Base-by-base conservation (phyloP, 2,888 invertebrate species). In the Acanthosepion lycidas region DNA sequence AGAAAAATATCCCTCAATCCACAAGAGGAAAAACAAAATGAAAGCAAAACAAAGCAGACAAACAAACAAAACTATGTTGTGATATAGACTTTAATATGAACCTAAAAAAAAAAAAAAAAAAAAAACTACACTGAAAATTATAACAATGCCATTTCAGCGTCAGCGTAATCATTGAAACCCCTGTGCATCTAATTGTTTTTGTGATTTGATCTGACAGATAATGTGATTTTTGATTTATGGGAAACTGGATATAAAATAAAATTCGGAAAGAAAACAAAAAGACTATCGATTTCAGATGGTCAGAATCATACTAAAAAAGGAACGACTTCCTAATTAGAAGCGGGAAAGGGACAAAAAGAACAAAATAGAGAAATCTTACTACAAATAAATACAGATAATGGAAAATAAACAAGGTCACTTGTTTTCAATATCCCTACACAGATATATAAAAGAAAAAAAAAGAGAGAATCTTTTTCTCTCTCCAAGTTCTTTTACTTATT, bases 221-320 rank as follows among this genome's bases (percentile, higher is more conserved):
- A 78, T 78, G n/a, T 78, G n/a, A n/a, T 15, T 78, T 78, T 8
- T 78, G 78, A 78, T 78, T n/a, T 78, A 78, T 78, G 78, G 15
- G 78, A 15, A 33, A 78, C n/a, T 78, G n/a, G 78, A 78, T 78
- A 78, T n/a, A 33, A n/a, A n/a, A 78, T 78, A 78, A 18, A 78
- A 6, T 23, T 20, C n/a, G 15, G 9, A 78, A 78, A 15, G n/a
- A 33, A n/a, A 3, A 9, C 12, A 15, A 78, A 33, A 8, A 78
- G 12, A 33, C 2, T n/a, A 78, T 33, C 15, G 78, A 8, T 78
- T n/a, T n/a, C 12, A 15, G 78, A 1, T n/a, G n/a, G 78, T 15
- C n/a, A 15, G 12, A n/a, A n/a, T 1, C n/a, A 2, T 9, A 33
- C 8, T n/a, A 9, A 12, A 1, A n/a, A 3, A n/a, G n/a, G 42